Evolutionary conservation across 1,140 invertebrate species (phyloP), one percentile per base, ranked within the genome.

Genomic region (Micrasema longulum): DNA sequence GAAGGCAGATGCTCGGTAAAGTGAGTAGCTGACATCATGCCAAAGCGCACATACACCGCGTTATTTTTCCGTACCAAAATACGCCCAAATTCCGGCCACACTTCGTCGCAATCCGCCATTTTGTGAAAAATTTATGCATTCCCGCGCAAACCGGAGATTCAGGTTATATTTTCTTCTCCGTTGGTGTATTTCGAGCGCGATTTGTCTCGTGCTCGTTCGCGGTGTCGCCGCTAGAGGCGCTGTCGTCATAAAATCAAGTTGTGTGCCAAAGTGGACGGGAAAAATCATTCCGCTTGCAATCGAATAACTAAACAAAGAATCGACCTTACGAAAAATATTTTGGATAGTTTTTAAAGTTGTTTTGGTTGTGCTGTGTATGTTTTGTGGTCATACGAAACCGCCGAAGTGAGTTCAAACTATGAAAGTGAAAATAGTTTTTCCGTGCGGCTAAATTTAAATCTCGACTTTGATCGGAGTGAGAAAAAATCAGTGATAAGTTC

Each of bases 391-490:
- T n/a, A 38, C 41, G 35, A 20, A 22, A 36, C 18, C 14, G 55
- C 36, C 31, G 63, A 35, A 18, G 45, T 22, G 1, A 22, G 26
- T 64, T 36, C 22, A n/a, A 36, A 52, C 9, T 53, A 55, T 14
- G n/a, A 45, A 45, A 43, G 48, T 68, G 50, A 68, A 43, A 53
- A 55, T 66, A 48, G 16, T 55, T 68, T n/a, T 68, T 43, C 65
- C 23, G 50, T 26, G 48, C 31, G 64, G 31, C 65, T 68, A 68
- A 31, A 68, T 68, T 43, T 68, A 68, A 68, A 53, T 43, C 65
- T 66, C 14, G 48, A 66, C 31, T 50, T 50, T 66, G 55, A 4
- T 43, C 55, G 38, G 35, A 20, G 55, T 60, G 14, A 5, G 18
- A 35, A 23, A 26, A 31, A 22, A 38, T 60, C 36, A 60, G 55